Conservation (phyloP, 2,113 vertebrate genomes). For the Stegastes partitus region DNA sequence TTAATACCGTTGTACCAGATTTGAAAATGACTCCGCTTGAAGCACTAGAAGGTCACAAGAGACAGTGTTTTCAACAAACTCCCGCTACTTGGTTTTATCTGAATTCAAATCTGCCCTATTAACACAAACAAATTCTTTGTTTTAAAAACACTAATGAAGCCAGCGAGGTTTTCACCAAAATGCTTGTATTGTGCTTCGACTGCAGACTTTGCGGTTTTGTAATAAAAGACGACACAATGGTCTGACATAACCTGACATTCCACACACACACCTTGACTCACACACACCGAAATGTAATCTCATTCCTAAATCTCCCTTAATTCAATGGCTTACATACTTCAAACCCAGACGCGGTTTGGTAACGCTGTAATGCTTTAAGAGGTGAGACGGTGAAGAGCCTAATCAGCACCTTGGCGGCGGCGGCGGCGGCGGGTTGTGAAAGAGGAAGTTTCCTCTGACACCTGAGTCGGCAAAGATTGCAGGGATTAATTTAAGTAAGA, state of each 20-base stretch:
- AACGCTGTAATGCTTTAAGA: neutral
- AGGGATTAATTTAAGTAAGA: neutral
- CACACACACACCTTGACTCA: slow-evolving; percentile 11
- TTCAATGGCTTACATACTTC: slow-evolving; percentile 32
- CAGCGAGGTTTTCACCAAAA: neutral
- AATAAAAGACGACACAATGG: neutral
- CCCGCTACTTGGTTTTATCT: neutral
- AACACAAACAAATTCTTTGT: neutral
- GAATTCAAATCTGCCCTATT: neutral
- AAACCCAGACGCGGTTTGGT: slow-evolving; percentile 40
- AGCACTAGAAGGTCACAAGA: neutral
- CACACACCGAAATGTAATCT: slow-evolving; percentile 15
- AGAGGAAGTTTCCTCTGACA: slow-evolving; percentile 35
- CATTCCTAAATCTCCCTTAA: slow-evolving; percentile 35
- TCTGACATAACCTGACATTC: slow-evolving; percentile 14
- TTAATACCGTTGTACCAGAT: neutral
- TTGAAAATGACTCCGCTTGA: neutral
- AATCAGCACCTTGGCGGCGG: slow-evolving; percentile 17
- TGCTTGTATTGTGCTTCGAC: neutral
- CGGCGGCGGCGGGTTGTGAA: neutral
- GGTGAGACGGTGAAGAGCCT: slow-evolving; percentile 8
- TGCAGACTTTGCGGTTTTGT: too few relatives aligned
- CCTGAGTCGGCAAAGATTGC: neutral
- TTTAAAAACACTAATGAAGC: neutral
- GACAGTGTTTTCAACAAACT: neutral